These are phyloP conservation scores for Tryphoninae sp. DNA, from an alignment of 2,888 invertebrate species.

Conservation along the genomic window DNA sequence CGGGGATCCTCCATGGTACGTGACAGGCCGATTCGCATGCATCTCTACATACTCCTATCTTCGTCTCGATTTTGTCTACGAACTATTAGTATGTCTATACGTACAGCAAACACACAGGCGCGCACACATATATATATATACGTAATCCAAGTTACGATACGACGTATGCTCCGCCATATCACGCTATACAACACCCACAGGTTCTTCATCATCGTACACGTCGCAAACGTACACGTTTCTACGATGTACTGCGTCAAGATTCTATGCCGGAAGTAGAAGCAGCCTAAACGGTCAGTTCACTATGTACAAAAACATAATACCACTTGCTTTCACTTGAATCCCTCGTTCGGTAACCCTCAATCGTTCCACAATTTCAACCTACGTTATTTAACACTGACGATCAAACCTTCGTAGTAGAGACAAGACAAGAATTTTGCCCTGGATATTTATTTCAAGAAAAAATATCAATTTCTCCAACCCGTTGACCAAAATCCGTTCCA, in stretches of 20 bases:
- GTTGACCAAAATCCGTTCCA: not conserved
- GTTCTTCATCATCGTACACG: constrained; percentile 59
- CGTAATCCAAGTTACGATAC: constrained; percentile 10
- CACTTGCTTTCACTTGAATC: too few species aligned
- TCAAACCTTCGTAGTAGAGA: too few species aligned
- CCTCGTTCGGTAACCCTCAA: too few species aligned
- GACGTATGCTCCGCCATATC: constrained; percentile 13
- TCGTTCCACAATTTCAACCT: too few species aligned
- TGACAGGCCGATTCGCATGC: constrained; percentile 56
- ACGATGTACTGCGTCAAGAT: constrained; percentile 42
- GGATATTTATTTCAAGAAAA: too few species aligned
- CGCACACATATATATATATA: constrained; percentile 13
- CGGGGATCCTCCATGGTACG: constrained; percentile 50
- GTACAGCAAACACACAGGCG: not conserved
- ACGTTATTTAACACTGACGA: too few species aligned
- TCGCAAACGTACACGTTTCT: constrained; percentile 41
- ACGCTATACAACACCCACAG: constrained; percentile 35
- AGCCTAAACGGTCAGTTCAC: constrained; percentile 6
- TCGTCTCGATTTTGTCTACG: constrained; percentile 23
- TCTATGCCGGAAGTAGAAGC: constrained; percentile 17
- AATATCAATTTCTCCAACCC: too few species aligned
- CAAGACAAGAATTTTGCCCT: too few species aligned
- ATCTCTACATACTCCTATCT: constrained; percentile 33
- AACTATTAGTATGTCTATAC: not conserved
- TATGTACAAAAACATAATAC: too few species aligned